Conservation (phyloP, 2,113 vertebrate species). For the Desmodus rotundus region DNA sequence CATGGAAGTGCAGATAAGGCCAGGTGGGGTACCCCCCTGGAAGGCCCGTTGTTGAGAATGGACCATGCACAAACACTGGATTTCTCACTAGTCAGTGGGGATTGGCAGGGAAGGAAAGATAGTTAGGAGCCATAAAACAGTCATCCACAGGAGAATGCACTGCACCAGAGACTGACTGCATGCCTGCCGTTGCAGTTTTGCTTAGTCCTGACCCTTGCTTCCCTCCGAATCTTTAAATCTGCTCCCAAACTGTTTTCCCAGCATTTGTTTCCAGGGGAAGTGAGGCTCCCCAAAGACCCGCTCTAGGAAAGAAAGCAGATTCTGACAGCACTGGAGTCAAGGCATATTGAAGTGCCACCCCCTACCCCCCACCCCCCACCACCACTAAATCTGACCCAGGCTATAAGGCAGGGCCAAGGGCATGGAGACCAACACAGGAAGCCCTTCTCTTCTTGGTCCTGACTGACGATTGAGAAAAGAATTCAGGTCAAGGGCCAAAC, state of each 20-base stretch:
- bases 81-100: neutral
- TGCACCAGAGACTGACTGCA: neutral
- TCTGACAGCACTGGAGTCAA: neutral
- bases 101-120: neutral
- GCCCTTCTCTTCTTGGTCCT: neutral
- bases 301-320: neutral
- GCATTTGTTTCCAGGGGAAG: neutral
- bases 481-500: neutral
- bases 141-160: neutral
- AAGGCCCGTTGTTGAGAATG: neutral
- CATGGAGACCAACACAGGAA: neutral
- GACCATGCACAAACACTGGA: neutral
- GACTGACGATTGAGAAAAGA: neutral
- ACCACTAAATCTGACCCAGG: neutral
- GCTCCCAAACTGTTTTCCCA: neutral
- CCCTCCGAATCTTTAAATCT: neutral
- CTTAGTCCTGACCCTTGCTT: neutral
- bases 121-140: neutral
- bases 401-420: neutral
- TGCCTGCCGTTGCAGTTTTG: neutral
- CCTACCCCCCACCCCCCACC: too few species aligned
- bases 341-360: neutral
- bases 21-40: too few species aligned
- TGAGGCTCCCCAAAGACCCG: neutral
- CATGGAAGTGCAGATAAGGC: neutral